Percentiles rank a stretch among this genome's conserved stretches.
These are phyloP conservation scores for Sesia bembeciformis DNA, from an alignment of 2,888 invertebrate species.

Conservation along the genomic window DNA sequence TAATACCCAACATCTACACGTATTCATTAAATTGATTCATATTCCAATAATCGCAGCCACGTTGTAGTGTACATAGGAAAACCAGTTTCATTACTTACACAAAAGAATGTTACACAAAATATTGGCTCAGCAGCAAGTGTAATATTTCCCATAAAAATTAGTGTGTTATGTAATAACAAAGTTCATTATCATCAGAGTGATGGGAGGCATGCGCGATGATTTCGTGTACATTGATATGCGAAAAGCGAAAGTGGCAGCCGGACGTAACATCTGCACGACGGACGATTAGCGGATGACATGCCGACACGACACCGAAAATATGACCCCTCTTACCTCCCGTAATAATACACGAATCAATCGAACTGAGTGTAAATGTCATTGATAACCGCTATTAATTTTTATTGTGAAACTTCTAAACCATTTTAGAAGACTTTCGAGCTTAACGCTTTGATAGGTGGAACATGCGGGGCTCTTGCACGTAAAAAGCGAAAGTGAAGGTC, in stretches of 20 bases:
- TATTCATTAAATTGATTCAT: too few relatives aligned
- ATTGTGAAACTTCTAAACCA: background rate
- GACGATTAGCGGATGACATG: conserved; percentile 5
- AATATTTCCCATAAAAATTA: background rate
- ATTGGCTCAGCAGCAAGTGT: too few relatives aligned
- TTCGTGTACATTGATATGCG: conserved; percentile 14
- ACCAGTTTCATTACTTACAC: too few relatives aligned
- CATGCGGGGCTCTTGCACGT: background rate
- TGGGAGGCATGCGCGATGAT: conserved; percentile 6
- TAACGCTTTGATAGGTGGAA: background rate
- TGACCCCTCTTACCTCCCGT: background rate
- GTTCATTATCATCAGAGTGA: conserved; percentile 7
- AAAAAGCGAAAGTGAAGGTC: conserved; percentile 45
- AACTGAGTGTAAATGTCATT: background rate
- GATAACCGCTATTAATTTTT: background rate
- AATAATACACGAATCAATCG: conserved; percentile 3
- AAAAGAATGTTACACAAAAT: too few relatives aligned
- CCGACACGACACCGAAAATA: background rate
- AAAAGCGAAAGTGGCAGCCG: conserved; percentile 25
- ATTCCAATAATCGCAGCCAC: too few relatives aligned
- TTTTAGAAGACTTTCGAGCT: background rate
- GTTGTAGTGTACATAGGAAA: too few relatives aligned
- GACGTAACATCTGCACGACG: conserved; percentile 14
- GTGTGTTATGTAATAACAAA: background rate
- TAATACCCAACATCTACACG: too few relatives aligned